Evolutionary conservation across 2,888 invertebrate species (phyloP), one percentile per base, ranked within the genome.

Genomic region (Exocentrus adspersus): DNA sequence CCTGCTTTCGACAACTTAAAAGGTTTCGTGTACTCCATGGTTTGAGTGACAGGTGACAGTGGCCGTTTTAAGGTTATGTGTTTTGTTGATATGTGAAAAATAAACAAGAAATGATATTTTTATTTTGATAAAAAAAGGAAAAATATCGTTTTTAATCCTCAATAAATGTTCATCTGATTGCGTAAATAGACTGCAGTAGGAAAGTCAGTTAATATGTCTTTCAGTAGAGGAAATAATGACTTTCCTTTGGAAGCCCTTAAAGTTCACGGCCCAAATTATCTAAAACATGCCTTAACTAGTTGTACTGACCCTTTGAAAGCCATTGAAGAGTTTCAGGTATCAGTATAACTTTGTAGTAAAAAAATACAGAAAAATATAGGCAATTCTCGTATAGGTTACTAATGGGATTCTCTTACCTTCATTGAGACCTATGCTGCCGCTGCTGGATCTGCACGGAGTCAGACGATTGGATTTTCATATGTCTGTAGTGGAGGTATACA

Each of bases 221-320:
- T 72, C 24, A 67, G 60, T 10, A 46, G 60, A 10, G 57, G 52
- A 32, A 32, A 52, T 48, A 75, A 69, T 53, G 82, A 83, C 12
- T 83, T 83, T 74, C 81, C 81, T 37, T 70, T 83, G 68, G 83
- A 83, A 75, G 78, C 81, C 50, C 74, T 82, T 5, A 82, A 81
- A 67, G 81, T 83, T 9, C 77, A 83, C 62, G 83, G 83, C 1
- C 83, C 83, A 20, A 80, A 77, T 72, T 83, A 79, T 67, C 73
- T 83, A 20, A 82, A 90, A 68, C 95, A 97, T 82, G 93, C 97
- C 9, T 86, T 98, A 12, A 97, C 97, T 10, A 97, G 95, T 77
- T 97, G 97, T 80, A 95, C 95, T 0, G 97, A 98, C 84, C 98
- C 98, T 9, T 81, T 98, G 37, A 95, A 95, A 84, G 97, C 98